A percentile compares a stretch with the other conserved stretches of the same genome.
Conservation (phyloP, 53 echinoderm and acorn worm genomes). For the Echinometra lucunter region DNA sequence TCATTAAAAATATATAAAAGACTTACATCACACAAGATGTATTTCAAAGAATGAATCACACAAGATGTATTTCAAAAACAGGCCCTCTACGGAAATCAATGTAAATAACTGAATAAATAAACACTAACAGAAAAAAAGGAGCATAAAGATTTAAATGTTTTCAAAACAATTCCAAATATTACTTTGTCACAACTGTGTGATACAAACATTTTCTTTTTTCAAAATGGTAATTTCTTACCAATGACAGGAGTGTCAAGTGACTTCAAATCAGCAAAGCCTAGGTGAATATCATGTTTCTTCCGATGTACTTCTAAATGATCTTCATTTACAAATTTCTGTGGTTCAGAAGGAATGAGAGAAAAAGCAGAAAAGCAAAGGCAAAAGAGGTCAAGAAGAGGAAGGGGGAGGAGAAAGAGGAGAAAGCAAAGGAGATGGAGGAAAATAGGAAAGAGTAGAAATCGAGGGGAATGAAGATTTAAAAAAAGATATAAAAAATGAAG, state of each 20-base stretch:
- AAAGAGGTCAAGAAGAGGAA: too few relatives aligned
- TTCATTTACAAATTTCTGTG: slow-evolving; percentile 92
- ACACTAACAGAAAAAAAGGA: neutral
- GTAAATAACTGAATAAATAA: neutral
- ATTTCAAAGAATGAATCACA: too few relatives aligned
- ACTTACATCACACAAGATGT: too few relatives aligned
- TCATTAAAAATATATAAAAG: too few relatives aligned
- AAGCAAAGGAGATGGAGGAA: neutral
- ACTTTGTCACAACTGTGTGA: neutral
- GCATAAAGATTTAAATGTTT: too few relatives aligned
- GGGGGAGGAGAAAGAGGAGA: neutral
- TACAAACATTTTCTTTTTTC: neutral
- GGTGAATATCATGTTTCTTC: slow-evolving; percentile 85
- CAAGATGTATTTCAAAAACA: too few relatives aligned
- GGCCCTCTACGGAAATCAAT: too few relatives aligned
- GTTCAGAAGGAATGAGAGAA: neutral
- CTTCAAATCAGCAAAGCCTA: slow-evolving; percentile 66
- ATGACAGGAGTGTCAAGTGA: slow-evolving; percentile 92
- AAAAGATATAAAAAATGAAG: neutral
- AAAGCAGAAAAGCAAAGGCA: neutral
- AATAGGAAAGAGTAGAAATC: neutral
- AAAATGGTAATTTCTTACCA: slow-evolving; percentile 71
- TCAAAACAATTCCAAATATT: too few relatives aligned
- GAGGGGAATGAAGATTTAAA: neutral
- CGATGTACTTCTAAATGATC: slow-evolving; percentile 92